Evolutionary conservation across 2,888 invertebrate species (phyloP), one percentile per base, ranked within the genome.

Genomic region (Heliconius aoede): DNA sequence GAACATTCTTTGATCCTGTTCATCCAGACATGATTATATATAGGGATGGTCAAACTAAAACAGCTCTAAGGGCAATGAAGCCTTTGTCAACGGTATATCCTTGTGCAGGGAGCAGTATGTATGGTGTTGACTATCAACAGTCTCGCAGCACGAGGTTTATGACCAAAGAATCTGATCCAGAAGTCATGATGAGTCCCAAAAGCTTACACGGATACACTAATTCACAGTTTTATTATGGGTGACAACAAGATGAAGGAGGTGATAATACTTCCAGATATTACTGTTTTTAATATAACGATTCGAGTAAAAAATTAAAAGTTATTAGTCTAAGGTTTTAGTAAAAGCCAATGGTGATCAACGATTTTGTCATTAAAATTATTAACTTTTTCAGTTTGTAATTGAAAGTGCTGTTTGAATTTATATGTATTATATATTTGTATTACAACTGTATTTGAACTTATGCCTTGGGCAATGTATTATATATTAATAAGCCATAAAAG

Each of bases 1-100:
- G 94, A 81, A 91, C 91, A 0, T 94, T 94, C 84, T 92, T 93
- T 77, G 94, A 94, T 80, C 92, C 93, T 3, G 84, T 89, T 1
- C 94, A 94, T 83, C 94, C 94, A 65, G 94, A 94, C 75, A 93
- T 94, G 94, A 93, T 94, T 61, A 81, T 94, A 1, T 94, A 93
- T 72, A 91, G 90, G 83, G 93, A 93, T 79, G 84, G 88, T 21
- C 90, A 90, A 55, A 91, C 90, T 1, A 91, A 88, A 81, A 90
- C 91, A 8, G 91, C 93, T 7, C 73, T 94, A 0, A 85, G 93
- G 80, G 93, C 94, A 13, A 94, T 94, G 94, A 88, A 91, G 75
- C 94, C 94, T 2, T 76, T 94, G 18, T 93, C 94, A 9, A 93
- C 94, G 1, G 90, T 94, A 55, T 94, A 94, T 73, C 94, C 94